Evolutionary conservation across 2,113 vertebrate species (phyloP).

Genomic region (Serranochromis macrocephalus): DNA sequence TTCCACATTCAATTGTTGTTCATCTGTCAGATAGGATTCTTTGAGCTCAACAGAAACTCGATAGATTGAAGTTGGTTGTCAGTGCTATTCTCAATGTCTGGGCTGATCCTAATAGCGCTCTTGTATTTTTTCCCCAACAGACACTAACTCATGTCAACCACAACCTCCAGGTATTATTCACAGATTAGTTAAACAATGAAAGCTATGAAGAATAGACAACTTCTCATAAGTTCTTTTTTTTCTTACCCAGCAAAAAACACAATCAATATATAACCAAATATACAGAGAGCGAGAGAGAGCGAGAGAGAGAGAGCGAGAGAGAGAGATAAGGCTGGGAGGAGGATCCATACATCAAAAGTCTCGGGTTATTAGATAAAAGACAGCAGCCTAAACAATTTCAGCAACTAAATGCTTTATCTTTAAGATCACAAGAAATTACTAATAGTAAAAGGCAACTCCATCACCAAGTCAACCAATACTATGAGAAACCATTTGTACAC

Average conservation of each 20-base stretch:
- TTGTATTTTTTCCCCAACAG: not conserved
- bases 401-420: conserved; percentile 26
- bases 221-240: conserved; percentile 54
- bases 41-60: conserved; percentile 31
- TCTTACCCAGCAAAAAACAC: conserved; percentile 23
- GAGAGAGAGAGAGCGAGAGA: not conserved
- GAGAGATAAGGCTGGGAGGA: not conserved
- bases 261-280: conserved; percentile 53
- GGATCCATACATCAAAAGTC: conserved; percentile 33
- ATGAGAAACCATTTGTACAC: not conserved
- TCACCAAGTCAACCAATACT: not conserved
- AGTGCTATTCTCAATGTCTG: conserved; percentile 4
- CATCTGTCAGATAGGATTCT: conserved; percentile 35
- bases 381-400: conserved; percentile 23
- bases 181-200: conserved; percentile 46
- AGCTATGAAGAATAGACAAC: conserved; percentile 55
- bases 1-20: conserved; percentile 34
- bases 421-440: conserved; percentile 43
- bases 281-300: not conserved
- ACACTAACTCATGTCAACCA: not conserved
- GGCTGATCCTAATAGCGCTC: not conserved
- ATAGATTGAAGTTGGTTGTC: conserved; percentile 49
- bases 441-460: conserved; percentile 19
- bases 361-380: conserved; percentile 8
- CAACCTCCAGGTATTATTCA: conserved; percentile 23